A percentile compares a stretch with the other conserved stretches of the same genome.
phyloP scores from a whole-genome alignment of 2,797 vertebrate species.

The Peromyscus aztecus region DNA sequence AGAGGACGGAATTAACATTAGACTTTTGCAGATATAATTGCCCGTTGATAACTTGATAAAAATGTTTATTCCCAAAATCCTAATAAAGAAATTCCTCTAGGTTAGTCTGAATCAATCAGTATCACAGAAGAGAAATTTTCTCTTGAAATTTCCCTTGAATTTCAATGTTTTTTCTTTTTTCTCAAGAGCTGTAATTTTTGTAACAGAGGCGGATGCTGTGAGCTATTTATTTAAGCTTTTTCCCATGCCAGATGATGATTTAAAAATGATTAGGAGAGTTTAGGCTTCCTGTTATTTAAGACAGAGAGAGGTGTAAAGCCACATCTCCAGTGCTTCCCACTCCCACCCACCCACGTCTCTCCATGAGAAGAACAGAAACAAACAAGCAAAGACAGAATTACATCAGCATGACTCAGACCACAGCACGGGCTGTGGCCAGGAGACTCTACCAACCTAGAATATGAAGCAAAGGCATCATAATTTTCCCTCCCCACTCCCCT shows the following conservation, averaged over 20 bases:
- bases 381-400: conserved; percentile 49
- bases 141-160: conserved; percentile 54
- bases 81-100: conserved; percentile 22
- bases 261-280: conserved; percentile 78
- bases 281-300: conserved; percentile 80
- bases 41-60: conserved; percentile 61
- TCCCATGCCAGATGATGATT: conserved; percentile 78
- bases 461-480: not conserved
- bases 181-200: conserved; percentile 67
- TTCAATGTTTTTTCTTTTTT: conserved; percentile 68
- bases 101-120: conserved; percentile 54
- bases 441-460: not conserved
- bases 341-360: not conserved
- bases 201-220: conserved; percentile 37
- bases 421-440: conserved; percentile 9
- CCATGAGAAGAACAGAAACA: conserved; percentile 66
- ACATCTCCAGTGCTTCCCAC: conserved; percentile 67
- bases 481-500: not conserved
- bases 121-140: conserved; percentile 30
- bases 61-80: conserved; percentile 30
- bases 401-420: not conserved
- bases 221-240: conserved; percentile 80
- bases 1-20: conserved; percentile 30
- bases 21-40: conserved; percentile 39
- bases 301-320: conserved; percentile 74